A percentile compares a stretch with the other conserved stretches of the same genome.
Conservation (phyloP, 2,797 vertebrate species). For the Syngnathus rostellatus region DNA sequence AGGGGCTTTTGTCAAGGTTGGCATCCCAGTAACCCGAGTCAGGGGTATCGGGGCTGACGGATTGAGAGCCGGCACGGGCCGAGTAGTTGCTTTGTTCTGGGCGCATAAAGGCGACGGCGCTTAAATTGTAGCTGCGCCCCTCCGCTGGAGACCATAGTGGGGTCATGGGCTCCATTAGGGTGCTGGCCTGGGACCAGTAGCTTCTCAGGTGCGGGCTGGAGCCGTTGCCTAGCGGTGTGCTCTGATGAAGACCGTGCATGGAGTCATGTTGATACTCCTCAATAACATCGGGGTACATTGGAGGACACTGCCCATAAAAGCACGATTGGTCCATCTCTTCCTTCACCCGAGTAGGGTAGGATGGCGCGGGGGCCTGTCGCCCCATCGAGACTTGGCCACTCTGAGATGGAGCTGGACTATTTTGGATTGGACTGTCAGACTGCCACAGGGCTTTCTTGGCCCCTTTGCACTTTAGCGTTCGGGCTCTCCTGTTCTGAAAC, state of each 20-base stretch:
- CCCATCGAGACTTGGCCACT: slow-evolving; percentile 8
- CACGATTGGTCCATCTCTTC: slow-evolving; percentile 45
- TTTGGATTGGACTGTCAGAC: slow-evolving; percentile 30
- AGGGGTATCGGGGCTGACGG: slow-evolving; percentile 55
- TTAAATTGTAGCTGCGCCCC: slow-evolving; percentile 28
- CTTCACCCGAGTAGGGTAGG: slow-evolving; percentile 49
- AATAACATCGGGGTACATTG: slow-evolving; percentile 24
- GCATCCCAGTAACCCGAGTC: slow-evolving; percentile 63
- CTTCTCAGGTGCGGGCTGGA: slow-evolving; percentile 25
- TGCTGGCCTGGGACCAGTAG: slow-evolving; percentile 39
- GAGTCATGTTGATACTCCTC: slow-evolving; percentile 39
- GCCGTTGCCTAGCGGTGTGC: slow-evolving; percentile 13
- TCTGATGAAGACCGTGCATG: slow-evolving; percentile 33
- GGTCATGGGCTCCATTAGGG: slow-evolving; percentile 23
- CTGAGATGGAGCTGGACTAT: slow-evolving; percentile 21
- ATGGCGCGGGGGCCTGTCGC: slow-evolving; percentile 32
- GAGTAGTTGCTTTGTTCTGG: slow-evolving; percentile 40
- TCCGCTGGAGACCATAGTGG: slow-evolving; percentile 47
- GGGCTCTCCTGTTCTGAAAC: slow-evolving; percentile 74
- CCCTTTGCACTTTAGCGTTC: slow-evolving; percentile 67
- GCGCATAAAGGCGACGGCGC: slow-evolving; percentile 25
- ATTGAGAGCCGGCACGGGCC: slow-evolving; percentile 20
- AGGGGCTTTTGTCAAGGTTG: slow-evolving; percentile 36
- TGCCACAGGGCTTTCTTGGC: slow-evolving; percentile 59
- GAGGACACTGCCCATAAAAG: slow-evolving; percentile 40